Conservation (phyloP, 2,113 vertebrate species). For the Sisor rabdophorus region DNA sequence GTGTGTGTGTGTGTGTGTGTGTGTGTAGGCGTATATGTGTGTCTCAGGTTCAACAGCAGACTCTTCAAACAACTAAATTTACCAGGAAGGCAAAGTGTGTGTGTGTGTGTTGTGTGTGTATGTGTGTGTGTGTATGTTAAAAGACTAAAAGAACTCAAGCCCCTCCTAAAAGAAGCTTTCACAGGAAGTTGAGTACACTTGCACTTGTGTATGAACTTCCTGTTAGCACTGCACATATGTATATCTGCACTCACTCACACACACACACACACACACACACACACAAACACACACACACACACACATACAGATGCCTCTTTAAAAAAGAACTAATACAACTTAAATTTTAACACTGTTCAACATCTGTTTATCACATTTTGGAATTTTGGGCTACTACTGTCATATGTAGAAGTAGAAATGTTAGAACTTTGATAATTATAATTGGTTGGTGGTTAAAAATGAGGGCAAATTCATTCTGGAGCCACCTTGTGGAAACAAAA, state of each 20-base stretch:
- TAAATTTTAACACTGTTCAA: background rate
- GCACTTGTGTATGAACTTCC: slow-evolving; percentile 35
- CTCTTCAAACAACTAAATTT: slow-evolving; percentile 8
- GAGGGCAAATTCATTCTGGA: background rate
- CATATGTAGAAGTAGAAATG: background rate
- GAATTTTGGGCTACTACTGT: background rate
- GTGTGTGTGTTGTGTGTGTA: background rate
- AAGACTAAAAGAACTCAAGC: slow-evolving; percentile 15
- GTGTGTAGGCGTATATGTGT: slow-evolving; percentile 7
- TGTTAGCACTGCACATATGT: slow-evolving; percentile 23
- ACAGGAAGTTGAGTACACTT: slow-evolving; percentile 37
- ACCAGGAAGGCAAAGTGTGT: background rate
- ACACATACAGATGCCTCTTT: background rate
- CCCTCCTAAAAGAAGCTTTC: slow-evolving; percentile 12
- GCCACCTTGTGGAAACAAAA: slow-evolving; percentile 21
- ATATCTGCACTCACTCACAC: background rate
- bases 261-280: background rate
- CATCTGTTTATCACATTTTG: background rate
- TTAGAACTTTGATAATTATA: background rate
- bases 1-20: slow-evolving; percentile 16
- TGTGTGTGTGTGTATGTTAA: slow-evolving; percentile 14
- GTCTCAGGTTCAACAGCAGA: background rate
- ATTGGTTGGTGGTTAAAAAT: background rate
- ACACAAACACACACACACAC: background rate
- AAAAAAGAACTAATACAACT: background rate